Evolutionary conservation across 2,888 invertebrate species (phyloP).

Genomic region (Marronus borbonicus): DNA sequence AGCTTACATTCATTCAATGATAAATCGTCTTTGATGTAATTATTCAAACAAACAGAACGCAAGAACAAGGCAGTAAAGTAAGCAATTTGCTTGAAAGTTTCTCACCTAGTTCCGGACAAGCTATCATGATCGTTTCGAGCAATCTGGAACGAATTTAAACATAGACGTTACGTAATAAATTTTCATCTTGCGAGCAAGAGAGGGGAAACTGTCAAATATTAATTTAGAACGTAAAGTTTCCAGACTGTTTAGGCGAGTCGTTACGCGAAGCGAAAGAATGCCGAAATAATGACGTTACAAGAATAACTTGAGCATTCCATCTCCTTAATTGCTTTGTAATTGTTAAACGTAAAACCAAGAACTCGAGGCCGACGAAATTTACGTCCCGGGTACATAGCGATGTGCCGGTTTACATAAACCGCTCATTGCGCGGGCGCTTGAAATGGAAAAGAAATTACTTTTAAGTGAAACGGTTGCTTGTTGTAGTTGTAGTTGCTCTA

Average conservation of each 20-base stretch:
- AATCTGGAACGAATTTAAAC: neutral
- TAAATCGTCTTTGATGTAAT: too few species aligned
- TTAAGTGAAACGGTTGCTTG: conserved; percentile 15
- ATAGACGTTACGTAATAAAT: conserved; percentile 2
- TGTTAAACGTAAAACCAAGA: conserved; percentile 10
- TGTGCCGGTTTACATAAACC: neutral
- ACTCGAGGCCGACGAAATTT: neutral
- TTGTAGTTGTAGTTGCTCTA: too few species aligned
- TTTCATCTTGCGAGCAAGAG: neutral
- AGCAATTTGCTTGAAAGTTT: neutral
- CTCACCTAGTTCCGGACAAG: neutral
- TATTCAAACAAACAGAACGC: too few species aligned
- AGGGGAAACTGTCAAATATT: conserved; percentile 1
- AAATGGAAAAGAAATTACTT: conserved; percentile 22
- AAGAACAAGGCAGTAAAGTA: too few species aligned
- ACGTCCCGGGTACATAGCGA: neutral
- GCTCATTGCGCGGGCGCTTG: neutral
- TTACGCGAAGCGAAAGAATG: conserved; percentile 3
- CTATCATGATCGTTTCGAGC: neutral
- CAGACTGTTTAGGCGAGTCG: neutral
- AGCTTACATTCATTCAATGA: too few species aligned
- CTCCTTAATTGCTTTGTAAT: conserved; percentile 21
- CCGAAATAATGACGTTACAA: conserved; percentile 14
- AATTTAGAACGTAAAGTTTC: conserved; percentile 10
- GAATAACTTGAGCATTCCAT: conserved; percentile 6